Evolutionary conservation across 2,888 invertebrate species (phyloP).

Genomic region (Meteorus cinctellus): DNA sequence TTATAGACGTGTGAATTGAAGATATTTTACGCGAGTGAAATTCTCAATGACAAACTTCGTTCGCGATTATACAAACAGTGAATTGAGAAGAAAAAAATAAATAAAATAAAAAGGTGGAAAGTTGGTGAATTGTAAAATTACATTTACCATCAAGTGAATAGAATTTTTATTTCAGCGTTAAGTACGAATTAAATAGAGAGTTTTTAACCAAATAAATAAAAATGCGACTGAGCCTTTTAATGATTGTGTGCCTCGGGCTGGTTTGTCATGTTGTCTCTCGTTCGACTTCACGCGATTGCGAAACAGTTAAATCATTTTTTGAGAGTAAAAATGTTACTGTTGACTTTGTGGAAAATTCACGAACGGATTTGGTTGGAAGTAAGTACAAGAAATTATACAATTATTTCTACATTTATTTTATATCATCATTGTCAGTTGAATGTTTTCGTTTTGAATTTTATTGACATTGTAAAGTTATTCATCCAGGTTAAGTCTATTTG

Average conservation of each 20-base stretch:
- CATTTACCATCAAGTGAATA: neutral
- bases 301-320: slow-evolving; percentile 62
- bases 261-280: slow-evolving; percentile 58
- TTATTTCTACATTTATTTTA: neutral
- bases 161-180: neutral
- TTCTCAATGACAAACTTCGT: slow-evolving; percentile 10
- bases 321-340: slow-evolving; percentile 62
- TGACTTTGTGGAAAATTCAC: slow-evolving; percentile 43
- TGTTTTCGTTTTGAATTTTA: neutral
- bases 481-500: no score
- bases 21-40: neutral
- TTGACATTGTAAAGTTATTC: neutral
- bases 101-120: slow-evolving; percentile 6
- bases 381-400: slow-evolving; percentile 50
- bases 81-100: neutral
- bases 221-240: slow-evolving; percentile 38
- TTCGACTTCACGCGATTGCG: slow-evolving; percentile 55
- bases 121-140: neutral
- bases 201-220: slow-evolving; percentile 22
- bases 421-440: no score
- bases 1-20: slow-evolving; percentile 19
- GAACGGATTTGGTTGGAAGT: slow-evolving; percentile 55
- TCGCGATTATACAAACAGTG: slow-evolving; percentile 3
- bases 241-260: slow-evolving; percentile 48
- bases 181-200: neutral